These are phyloP conservation scores for Alaudala cheleensis DNA, from an alignment of 2,113 vertebrate genomes.

Conservation along the genomic window DNA sequence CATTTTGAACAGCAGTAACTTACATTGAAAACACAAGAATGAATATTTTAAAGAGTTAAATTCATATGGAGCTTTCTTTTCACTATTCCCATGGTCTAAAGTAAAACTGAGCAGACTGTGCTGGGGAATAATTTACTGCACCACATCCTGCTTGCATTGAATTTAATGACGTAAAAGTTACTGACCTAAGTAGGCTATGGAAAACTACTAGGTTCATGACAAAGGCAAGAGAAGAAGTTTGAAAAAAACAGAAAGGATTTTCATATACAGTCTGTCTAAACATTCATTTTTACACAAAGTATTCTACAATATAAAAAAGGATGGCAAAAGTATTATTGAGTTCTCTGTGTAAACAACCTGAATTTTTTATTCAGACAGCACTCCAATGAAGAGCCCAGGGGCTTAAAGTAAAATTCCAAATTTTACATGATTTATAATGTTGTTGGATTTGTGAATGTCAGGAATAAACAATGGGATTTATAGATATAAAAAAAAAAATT, in stretches of 20 bases:
- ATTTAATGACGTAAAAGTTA: background rate
- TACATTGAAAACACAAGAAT: background rate
- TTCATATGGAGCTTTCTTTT: background rate
- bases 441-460: background rate
- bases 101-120: background rate
- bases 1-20: background rate
- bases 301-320: background rate
- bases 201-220: background rate
- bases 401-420: background rate
- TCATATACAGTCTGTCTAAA: background rate
- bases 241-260: background rate
- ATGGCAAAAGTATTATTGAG: background rate
- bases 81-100: background rate
- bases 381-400: background rate
- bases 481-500: background rate
- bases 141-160: background rate
- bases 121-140: conserved; percentile 13
- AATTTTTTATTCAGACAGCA: background rate
- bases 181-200: background rate
- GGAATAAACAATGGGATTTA: background rate
- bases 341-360: background rate
- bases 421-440: conserved; percentile 12
- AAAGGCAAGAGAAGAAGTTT: background rate
- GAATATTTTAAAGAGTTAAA: background rate
- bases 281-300: background rate